Evolutionary conservation across 2,113 vertebrate species (phyloP).

Genomic region (Nycticryphes semicollaris): DNA sequence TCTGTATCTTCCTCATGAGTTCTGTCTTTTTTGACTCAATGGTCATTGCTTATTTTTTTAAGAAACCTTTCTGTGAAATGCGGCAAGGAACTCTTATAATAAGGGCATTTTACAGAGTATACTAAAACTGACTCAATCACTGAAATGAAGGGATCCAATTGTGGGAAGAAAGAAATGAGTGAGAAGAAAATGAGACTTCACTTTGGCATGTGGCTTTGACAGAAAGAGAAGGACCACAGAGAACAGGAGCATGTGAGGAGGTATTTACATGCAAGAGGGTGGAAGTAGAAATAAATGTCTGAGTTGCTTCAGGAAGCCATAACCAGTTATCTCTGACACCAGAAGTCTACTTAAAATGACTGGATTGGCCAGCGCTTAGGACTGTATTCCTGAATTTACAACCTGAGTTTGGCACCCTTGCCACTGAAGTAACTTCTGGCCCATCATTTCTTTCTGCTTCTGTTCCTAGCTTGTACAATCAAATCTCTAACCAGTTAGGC

Average conservation of each 20-base stretch:
- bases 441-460: not conserved
- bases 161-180: not conserved
- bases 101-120: not conserved
- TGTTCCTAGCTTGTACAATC: not conserved
- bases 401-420: rapidly evolving
- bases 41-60: not conserved
- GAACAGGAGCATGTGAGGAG: not conserved
- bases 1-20: not conserved
- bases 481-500: not conserved
- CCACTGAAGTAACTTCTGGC: not conserved
- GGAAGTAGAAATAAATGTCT: not conserved
- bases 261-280: not conserved
- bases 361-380: not conserved
- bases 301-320: not conserved
- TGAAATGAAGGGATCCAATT: not conserved
- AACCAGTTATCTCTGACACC: not conserved
- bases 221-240: not conserved
- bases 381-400: not conserved
- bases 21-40: not conserved
- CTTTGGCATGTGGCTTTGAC: not conserved
- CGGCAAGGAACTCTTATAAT: not conserved
- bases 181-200: not conserved
- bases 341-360: not conserved
- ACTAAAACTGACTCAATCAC: not conserved
- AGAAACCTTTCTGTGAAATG: not conserved